A percentile compares a stretch with the other conserved stretches of the same genome.
Evolutionary conservation across 2,888 invertebrate species (phyloP).

Genomic region (Petrolisthes cinctipes): DNA sequence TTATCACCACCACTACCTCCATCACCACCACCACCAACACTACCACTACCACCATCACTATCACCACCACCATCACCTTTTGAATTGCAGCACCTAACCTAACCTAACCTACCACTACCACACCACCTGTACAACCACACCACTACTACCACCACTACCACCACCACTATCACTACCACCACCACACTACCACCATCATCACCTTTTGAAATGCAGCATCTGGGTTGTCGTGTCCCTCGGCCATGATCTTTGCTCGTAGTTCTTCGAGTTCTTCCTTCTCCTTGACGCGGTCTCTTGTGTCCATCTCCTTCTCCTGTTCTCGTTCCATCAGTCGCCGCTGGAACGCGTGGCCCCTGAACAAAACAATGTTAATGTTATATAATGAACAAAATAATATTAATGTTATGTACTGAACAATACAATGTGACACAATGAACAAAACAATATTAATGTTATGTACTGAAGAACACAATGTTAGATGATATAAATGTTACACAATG

Average conservation of each 20-base stretch:
- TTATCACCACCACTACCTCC: neutral
- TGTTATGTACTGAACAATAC: neutral
- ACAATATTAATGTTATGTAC: no score
- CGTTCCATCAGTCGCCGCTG: constrained; percentile 91
- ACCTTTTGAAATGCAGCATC: constrained; percentile 79
- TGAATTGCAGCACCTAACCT: neutral
- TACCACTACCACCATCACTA: no score
- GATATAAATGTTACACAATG: no score
- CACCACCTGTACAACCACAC: no score
- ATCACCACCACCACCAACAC: neutral
- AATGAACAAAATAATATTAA: neutral
- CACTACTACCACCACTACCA: neutral
- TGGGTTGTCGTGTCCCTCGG: constrained; percentile 74
- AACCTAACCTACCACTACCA: neutral
- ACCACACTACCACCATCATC: constrained; percentile 19
- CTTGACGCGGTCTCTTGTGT: constrained; percentile 88
- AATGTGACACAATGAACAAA: no score
- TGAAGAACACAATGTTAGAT: no score
- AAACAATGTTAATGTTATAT: constrained; percentile 13
- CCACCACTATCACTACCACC: neutral
- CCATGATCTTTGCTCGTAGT: constrained; percentile 79
- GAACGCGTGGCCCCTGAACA: constrained; percentile 82
- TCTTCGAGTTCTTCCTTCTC: constrained; percentile 91
- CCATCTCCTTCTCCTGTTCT: constrained; percentile 92
- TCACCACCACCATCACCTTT: neutral